Evolutionary conservation across 2,888 invertebrate genomes (phyloP), one percentile per base, ranked within the genome.

Genomic region (Synanthedon tipuliformis): DNA sequence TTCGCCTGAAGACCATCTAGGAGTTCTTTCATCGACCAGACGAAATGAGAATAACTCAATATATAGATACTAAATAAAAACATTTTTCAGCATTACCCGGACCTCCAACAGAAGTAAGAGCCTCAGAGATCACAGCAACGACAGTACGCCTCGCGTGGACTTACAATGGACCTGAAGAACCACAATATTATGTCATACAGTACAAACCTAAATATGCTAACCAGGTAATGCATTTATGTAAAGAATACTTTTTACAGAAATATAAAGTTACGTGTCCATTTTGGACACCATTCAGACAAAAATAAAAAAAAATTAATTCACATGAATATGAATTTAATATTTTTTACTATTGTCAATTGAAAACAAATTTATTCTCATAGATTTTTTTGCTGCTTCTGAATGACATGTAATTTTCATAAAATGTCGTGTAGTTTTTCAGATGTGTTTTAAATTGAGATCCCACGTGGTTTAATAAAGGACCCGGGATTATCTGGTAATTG

Each of bases 171-270:
- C 91, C 94, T 1, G 95, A 95, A 70, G 96, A 97, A 68, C 91
- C 97, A n/a, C 94, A 94, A 69, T 97, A 97, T 79, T 99, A 97
- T 86, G 95, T 97, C 62, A 95, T 99, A 68, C 96, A 97, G 81
- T 98, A 97, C 89, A 97, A 97, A 78, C 96, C 96, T 50, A 97
- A 96, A 89, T 94, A 94, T 80, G 95, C 96, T 53, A 95, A 95
- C 81, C 91, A 91, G 88, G 90, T 90, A 11, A 48, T 5, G 41
- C 48, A 13, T 7, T n/a, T n/a, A 5, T 41, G n/a, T 13, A 41
- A 41, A 13, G 2, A 34, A 34, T 34, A 34, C 8, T 50, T 34
- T 3, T 12, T 41, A 45, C 7, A 15, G 48, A 51, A 51, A 15
- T 40, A 15, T 3, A 40, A 3, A 16, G 15, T 3, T 51, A 3